These are phyloP conservation scores for Microchrysa polita DNA, from an alignment of 2,888 invertebrate species.

Conservation along the genomic window DNA sequence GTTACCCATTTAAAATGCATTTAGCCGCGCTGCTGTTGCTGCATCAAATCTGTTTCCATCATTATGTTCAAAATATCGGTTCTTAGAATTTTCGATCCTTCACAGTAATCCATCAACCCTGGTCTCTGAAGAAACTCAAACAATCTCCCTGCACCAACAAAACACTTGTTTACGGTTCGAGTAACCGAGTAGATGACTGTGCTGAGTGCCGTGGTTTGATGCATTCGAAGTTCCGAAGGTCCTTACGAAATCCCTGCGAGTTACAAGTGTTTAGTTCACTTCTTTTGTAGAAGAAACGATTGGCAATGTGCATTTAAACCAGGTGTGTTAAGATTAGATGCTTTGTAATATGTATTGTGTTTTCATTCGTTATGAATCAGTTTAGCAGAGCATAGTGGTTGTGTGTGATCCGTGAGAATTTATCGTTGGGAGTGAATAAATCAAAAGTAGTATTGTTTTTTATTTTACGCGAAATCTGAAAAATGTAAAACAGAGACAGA, in stretches of 20 bases:
- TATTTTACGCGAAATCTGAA: slow-evolving; percentile 8
- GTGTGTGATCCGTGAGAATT: too few species aligned
- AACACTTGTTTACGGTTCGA: slow-evolving; percentile 30
- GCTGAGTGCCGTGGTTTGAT: background rate
- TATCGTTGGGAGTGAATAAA: too few species aligned
- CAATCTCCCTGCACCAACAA: background rate
- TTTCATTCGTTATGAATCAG: background rate
- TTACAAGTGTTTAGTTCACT: too few species aligned
- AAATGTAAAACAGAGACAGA: slow-evolving; percentile 22
- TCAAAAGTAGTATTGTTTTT: too few species aligned
- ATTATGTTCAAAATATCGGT: too few species aligned
- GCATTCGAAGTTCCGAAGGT: background rate
- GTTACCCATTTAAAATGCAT: too few species aligned
- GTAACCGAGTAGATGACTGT: background rate
- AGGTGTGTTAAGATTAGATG: background rate
- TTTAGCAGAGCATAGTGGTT: background rate
- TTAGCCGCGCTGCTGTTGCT: too few species aligned
- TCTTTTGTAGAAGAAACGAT: too few species aligned
- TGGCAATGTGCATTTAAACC: background rate
- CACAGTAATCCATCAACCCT: too few species aligned
- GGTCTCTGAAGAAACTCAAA: too few species aligned
- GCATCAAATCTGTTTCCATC: too few species aligned
- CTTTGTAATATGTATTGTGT: background rate
- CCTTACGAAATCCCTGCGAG: background rate
- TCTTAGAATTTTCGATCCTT: too few species aligned